Conservation (phyloP, 1,140 invertebrate species). For the Psix sp. region DNA sequence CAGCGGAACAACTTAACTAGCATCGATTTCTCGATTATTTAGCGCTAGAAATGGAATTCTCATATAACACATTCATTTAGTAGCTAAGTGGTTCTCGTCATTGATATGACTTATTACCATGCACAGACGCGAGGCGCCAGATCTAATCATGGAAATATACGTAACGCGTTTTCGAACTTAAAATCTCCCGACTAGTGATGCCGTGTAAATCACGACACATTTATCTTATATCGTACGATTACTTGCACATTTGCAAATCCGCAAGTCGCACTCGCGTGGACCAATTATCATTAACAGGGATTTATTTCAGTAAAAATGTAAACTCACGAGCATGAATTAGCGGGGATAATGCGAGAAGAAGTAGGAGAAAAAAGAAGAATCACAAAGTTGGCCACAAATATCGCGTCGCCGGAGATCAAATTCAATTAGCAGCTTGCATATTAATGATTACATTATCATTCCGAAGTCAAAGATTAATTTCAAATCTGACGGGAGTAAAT, state of each 20-base stretch:
- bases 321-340: constrained; percentile 16
- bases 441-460: constrained; percentile 10
- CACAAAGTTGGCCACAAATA: not conserved
- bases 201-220: constrained; percentile 46
- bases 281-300: constrained; percentile 52
- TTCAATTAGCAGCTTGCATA: constrained; percentile 14
- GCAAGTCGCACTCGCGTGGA: constrained; percentile 36
- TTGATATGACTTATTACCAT: constrained; percentile 60
- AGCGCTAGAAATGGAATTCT: constrained; percentile 46
- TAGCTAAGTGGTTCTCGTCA: constrained; percentile 50
- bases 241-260: constrained; percentile 38
- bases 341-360: constrained; percentile 20
- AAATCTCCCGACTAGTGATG: constrained; percentile 37
- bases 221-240: constrained; percentile 46
- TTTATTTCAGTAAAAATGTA: constrained; percentile 43
- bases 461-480: constrained; percentile 3
- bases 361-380: constrained; percentile 9
- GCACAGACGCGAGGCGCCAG: constrained; percentile 57
- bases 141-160: constrained; percentile 54
- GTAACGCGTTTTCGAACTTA: constrained; percentile 47
- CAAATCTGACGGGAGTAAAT: not conserved
- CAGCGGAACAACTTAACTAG: constrained; percentile 42
- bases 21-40: constrained; percentile 58
- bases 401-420: not conserved
- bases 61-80: constrained; percentile 55